A percentile compares a stretch with the other conserved stretches of the same genome.
Evolutionary conservation across 2,888 invertebrate genomes (phyloP).

Genomic region (Tipula confusa): DNA sequence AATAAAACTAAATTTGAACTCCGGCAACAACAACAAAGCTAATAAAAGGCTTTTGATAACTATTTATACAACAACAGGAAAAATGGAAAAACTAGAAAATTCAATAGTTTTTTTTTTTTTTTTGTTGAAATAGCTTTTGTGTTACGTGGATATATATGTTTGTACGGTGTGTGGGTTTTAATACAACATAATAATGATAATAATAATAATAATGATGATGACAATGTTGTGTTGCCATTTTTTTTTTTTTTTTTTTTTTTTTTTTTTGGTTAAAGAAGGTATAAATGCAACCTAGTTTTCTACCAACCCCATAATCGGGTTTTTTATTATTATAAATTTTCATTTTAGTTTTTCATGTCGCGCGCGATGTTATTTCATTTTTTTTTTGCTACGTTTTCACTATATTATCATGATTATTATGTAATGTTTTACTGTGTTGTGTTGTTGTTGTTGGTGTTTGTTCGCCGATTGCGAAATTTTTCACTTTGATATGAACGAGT

Average conservation of each 20-base stretch:
- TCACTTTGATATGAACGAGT: neutral
- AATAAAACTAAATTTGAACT: constrained; percentile 20
- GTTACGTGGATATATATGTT: neutral
- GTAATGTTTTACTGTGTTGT: neutral
- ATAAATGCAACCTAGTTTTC: constrained; percentile 20
- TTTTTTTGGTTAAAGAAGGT: neutral
- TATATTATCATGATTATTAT: constrained; percentile 20
- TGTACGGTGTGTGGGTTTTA: constrained; percentile 26
- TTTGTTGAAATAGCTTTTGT: neutral
- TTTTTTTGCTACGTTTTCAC: neutral
- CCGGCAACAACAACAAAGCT: neutral
- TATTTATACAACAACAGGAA: neutral
- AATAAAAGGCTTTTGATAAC: constrained; percentile 20
- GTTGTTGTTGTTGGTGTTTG: too few relatives aligned
- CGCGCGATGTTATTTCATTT: neutral
- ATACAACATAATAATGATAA: constrained; percentile 3
- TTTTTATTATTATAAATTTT: neutral
- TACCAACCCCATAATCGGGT: neutral
- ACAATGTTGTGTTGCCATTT: constrained; percentile 20
- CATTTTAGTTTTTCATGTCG: constrained; percentile 25
- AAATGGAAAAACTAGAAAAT: neutral
- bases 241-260: constrained; percentile 4
- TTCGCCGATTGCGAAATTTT: neutral
- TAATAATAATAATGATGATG: constrained; percentile 12
- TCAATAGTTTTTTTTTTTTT: neutral